These are phyloP conservation scores for Eulithis prunata DNA, from an alignment of 2,888 invertebrate genomes.

Conservation along the genomic window DNA sequence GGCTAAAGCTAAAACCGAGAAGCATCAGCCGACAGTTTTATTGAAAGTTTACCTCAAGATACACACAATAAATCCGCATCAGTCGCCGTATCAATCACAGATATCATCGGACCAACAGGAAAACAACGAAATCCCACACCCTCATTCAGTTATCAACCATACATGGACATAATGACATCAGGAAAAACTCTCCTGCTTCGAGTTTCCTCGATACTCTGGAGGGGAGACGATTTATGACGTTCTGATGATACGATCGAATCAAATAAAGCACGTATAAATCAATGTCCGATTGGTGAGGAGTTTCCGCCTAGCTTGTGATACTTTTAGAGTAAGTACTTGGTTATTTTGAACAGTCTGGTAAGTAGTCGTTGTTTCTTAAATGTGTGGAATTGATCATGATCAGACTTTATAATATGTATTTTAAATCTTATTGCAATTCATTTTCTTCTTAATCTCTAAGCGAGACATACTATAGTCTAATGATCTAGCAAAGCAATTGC, in stretches of 20 bases:
- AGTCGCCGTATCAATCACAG: slow-evolving; percentile 37
- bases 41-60: slow-evolving; percentile 20
- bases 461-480: too few species aligned
- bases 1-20: neutral
- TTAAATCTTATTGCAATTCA: too few species aligned
- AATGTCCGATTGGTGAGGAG: slow-evolving; percentile 71
- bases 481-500: too few species aligned
- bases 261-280: slow-evolving; percentile 82
- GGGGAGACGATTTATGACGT: slow-evolving; percentile 76
- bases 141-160: slow-evolving; percentile 75
- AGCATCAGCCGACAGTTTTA: neutral
- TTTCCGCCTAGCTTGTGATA: slow-evolving; percentile 31
- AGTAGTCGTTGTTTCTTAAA: too few species aligned
- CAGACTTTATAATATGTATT: too few species aligned
- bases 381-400: too few species aligned
- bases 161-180: slow-evolving; percentile 76
- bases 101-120: slow-evolving; percentile 38
- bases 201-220: slow-evolving; percentile 35
- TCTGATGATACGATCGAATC: slow-evolving; percentile 84
- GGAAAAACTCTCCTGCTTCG: slow-evolving; percentile 60
- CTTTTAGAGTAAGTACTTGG: slow-evolving; percentile 20
- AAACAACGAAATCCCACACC: slow-evolving; percentile 49
- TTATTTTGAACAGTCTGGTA: slow-evolving; percentile 19
- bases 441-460: too few species aligned
- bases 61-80: slow-evolving; percentile 26